Conservation (phyloP, 2,113 vertebrate species). For the Sitta europaea region DNA sequence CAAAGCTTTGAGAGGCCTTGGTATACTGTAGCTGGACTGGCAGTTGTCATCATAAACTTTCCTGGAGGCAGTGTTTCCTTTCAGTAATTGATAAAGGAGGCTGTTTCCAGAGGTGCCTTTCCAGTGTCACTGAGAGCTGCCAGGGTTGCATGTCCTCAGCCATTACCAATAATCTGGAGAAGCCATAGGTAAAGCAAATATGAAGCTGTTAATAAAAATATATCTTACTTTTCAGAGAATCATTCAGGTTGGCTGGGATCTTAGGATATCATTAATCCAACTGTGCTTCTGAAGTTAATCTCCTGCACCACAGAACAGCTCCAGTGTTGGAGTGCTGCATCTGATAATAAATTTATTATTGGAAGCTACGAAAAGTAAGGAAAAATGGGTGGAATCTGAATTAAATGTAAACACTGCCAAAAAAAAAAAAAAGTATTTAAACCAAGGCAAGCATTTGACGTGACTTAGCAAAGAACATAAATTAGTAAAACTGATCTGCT, state of each 20-base stretch:
- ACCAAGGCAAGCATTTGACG: background rate
- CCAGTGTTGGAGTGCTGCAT: rapidly evolving
- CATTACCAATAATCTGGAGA: background rate
- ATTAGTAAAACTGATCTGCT: background rate
- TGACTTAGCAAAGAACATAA: background rate
- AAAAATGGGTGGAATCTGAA: background rate
- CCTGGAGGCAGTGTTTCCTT: background rate
- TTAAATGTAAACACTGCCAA: background rate
- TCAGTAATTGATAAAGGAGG: background rate
- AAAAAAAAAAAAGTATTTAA: background rate
- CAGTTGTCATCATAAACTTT: background rate
- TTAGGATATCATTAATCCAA: background rate
- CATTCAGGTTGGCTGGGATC: background rate
- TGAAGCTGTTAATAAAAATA: background rate
- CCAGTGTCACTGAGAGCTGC: background rate
- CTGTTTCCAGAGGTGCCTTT: background rate
- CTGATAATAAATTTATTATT: background rate
- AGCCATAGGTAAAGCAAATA: background rate
- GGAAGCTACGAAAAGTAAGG: background rate
- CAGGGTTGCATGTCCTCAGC: background rate
- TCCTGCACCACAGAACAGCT: background rate
- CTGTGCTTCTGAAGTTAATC: background rate
- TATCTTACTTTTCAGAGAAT: background rate
- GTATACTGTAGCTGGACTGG: background rate
- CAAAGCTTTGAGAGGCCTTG: slow-evolving; percentile 48